A percentile compares a stretch with the other conserved stretches of the same genome.
These are phyloP conservation scores for Paracentrotus lividus DNA, from an alignment of 53 echinoderm and acorn worm genomes.

Conservation along the genomic window DNA sequence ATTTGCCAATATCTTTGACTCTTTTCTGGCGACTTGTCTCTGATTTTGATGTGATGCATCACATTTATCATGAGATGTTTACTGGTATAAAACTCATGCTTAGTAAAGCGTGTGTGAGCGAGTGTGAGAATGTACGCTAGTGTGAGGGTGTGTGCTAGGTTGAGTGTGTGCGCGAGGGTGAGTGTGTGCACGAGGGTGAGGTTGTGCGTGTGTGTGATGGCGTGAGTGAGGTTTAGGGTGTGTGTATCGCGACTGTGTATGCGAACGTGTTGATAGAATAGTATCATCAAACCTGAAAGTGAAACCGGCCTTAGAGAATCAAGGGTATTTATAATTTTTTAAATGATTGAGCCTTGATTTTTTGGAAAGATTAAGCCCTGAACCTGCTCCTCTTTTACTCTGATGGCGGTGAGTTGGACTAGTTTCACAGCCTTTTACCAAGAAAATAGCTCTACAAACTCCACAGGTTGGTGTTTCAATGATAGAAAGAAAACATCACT, in stretches of 20 bases:
- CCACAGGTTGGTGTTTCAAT: not conserved
- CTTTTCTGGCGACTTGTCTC: no score
- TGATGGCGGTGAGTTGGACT: not conserved
- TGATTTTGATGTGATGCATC: no score
- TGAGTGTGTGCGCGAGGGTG: not conserved
- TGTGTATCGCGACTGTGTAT: no score
- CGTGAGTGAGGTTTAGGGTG: not conserved
- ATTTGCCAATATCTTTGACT: no score
- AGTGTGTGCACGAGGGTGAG: not conserved
- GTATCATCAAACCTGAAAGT: not conserved
- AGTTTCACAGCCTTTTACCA: not conserved
- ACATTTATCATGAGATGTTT: no score
- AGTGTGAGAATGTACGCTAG: no score
- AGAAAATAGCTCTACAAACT: not conserved
- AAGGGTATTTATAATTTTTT: not conserved
- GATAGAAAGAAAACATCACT: not conserved
- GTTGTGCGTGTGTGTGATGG: not conserved
- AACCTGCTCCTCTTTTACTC: not conserved
- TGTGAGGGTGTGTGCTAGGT: no score
- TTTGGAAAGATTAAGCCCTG: not conserved
- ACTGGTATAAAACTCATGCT: no score
- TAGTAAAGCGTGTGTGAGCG: no score
- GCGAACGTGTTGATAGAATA: no score
- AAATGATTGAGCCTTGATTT: not conserved
- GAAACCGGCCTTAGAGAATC: not conserved